These are phyloP conservation scores for Ceratosolen solmsi DNA, from an alignment of 1,140 invertebrate genomes.

Conservation along the genomic window DNA sequence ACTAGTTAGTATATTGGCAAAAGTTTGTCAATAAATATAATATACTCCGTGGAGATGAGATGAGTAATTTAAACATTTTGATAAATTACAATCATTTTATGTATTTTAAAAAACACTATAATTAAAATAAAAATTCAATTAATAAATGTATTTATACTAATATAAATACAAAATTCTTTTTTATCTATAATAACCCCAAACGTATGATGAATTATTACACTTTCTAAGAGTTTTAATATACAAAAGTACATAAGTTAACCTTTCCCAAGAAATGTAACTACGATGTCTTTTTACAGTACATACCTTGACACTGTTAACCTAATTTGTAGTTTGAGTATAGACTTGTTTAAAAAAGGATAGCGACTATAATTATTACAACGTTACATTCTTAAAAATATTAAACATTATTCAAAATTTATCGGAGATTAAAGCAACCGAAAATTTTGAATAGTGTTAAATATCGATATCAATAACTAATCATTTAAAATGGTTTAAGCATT, in stretches of 20 bases:
- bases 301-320: slow-evolving; percentile 28
- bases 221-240: slow-evolving; percentile 1
- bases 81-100: too few relatives aligned
- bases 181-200: too few relatives aligned
- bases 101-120: too few relatives aligned
- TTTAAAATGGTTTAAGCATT: too few relatives aligned
- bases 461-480: too few relatives aligned
- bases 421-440: not conserved
- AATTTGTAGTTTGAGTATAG: slow-evolving; percentile 25
- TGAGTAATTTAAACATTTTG: too few relatives aligned
- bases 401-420: not conserved
- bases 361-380: not conserved
- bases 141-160: too few relatives aligned
- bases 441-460: not conserved
- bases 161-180: too few relatives aligned
- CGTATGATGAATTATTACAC: not conserved
- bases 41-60: too few relatives aligned
- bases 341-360: not conserved
- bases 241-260: slow-evolving; percentile 8
- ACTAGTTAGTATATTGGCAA: too few relatives aligned
- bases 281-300: slow-evolving; percentile 7
- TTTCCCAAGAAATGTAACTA: not conserved
- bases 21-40: too few relatives aligned
- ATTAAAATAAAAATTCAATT: too few relatives aligned
- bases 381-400: slow-evolving; percentile 1